Evolutionary conservation across 2,113 vertebrate species (phyloP), one percentile per base, ranked within the genome.

Genomic region (Sardina pilchardus): DNA sequence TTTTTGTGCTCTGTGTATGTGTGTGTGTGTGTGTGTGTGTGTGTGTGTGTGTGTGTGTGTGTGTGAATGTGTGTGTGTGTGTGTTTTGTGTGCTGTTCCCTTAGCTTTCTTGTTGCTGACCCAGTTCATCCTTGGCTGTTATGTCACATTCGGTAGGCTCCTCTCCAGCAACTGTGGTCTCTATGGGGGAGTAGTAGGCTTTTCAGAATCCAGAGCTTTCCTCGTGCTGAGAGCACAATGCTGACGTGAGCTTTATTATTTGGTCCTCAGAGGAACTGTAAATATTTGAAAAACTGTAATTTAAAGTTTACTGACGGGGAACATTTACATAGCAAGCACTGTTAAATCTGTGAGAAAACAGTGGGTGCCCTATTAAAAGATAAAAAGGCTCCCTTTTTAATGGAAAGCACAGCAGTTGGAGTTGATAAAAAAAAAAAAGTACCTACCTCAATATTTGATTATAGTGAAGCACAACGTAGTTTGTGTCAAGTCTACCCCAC

Each of bases 11-110:
- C 10, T 45, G 59, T 24, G 82, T 83, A 1, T 82, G 36, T 59
- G 50, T 81, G 85, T 81, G 53, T 71, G 83, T 71, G 83, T 71
- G 59, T 44, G 59, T 75, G 83, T 75, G 83, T 75, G 42, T 86
- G 36, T 44, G 56, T 83, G 45, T 50, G 48, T 50, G 48, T 50
- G 48, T 50, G 48, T 50, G 48, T 50, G 48, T 50, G 48, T 63
- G 59, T 63, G 59, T 63, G 63, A 45, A n/a, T 84, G 83, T 84
- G 82, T 80, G 45, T 81, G 36, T 78, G 48, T 63, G 48, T 86
- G 53, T 67, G n/a, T n/a, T n/a, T n/a, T n/a, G 53, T 34, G 39
- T 36, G 56, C 67, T 78, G 30, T 36, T 36, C 26, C 26, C 30
- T 17, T 78, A 36, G 34, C 34, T 17, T 78, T 14, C 34, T 36